phyloP scores from a whole-genome alignment of 2,888 invertebrate species.

The Idaea aversata region DNA sequence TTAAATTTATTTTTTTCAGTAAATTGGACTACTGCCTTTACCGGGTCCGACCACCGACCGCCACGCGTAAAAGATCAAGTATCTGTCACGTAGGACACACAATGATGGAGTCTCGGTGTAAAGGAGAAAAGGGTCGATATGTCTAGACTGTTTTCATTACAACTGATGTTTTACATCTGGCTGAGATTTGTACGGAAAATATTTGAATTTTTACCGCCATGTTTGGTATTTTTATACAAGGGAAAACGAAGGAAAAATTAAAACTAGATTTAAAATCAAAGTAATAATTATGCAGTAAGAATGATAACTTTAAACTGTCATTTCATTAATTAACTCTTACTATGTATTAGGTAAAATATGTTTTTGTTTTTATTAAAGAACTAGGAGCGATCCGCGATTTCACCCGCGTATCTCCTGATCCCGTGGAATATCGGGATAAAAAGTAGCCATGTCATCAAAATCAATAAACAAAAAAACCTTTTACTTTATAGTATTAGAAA shows the following conservation, averaged over 20 bases:
- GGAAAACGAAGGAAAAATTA: background rate
- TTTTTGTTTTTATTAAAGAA: too few relatives aligned
- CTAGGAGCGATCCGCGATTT: too few relatives aligned
- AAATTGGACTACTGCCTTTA: background rate
- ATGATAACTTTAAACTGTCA: too few relatives aligned
- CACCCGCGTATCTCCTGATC: too few relatives aligned
- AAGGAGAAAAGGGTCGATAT: constrained; percentile 15
- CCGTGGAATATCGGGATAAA: too few relatives aligned
- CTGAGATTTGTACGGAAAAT: background rate
- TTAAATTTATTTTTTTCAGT: background rate
- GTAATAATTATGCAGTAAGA: too few relatives aligned
- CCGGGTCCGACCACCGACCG: background rate
- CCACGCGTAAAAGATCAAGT: background rate
- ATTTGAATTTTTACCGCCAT: background rate
- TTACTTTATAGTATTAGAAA: too few relatives aligned
- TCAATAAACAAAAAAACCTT: too few relatives aligned
- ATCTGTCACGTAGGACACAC: background rate
- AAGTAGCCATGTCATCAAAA: too few relatives aligned
- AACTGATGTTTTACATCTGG: background rate
- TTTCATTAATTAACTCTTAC: too few relatives aligned
- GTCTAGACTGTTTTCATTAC: constrained; percentile 20
- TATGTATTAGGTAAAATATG: too few relatives aligned
- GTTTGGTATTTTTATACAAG: background rate
- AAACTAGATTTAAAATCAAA: too few relatives aligned
- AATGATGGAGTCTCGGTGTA: background rate